Conservation (phyloP, 2,113 vertebrate genomes). For the Bothrops jararaca region DNA sequence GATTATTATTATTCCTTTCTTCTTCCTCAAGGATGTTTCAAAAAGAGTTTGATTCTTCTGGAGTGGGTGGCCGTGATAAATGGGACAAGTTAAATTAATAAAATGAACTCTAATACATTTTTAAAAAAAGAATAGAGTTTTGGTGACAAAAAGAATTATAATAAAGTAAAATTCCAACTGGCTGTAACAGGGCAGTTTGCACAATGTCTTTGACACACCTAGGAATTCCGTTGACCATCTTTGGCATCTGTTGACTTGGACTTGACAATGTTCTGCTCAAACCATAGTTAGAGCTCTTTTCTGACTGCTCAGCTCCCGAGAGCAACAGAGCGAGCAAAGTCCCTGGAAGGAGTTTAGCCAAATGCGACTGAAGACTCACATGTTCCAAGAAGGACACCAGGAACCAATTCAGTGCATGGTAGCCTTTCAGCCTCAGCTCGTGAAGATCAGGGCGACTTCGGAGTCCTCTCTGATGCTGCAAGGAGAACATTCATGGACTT, state of each 20-base stretch:
- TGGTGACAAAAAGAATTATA: background rate
- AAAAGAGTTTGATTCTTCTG: background rate
- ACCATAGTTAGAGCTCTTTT: background rate
- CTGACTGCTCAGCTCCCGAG: background rate
- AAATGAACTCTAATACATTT: background rate
- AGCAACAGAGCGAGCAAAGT: background rate
- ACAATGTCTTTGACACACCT: background rate
- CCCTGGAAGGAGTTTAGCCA: background rate
- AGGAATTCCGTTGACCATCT: background rate
- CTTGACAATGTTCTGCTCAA: background rate
- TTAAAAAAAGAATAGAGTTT: background rate
- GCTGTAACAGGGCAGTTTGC: background rate
- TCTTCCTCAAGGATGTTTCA: background rate
- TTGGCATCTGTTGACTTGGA: background rate
- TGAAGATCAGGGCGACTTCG: background rate
- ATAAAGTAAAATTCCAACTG: background rate
- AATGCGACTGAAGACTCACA: conserved; percentile 14
- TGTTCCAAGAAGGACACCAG: conserved; percentile 54
- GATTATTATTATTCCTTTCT: background rate
- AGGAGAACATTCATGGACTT: background rate
- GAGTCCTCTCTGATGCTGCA: background rate
- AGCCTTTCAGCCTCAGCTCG: conserved; percentile 42
- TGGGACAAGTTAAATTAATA: background rate
- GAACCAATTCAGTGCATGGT: conserved; percentile 50
- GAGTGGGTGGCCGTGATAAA: background rate